phyloP scores from a whole-genome alignment of 2,888 invertebrate species.

The Erebia aethiops region DNA sequence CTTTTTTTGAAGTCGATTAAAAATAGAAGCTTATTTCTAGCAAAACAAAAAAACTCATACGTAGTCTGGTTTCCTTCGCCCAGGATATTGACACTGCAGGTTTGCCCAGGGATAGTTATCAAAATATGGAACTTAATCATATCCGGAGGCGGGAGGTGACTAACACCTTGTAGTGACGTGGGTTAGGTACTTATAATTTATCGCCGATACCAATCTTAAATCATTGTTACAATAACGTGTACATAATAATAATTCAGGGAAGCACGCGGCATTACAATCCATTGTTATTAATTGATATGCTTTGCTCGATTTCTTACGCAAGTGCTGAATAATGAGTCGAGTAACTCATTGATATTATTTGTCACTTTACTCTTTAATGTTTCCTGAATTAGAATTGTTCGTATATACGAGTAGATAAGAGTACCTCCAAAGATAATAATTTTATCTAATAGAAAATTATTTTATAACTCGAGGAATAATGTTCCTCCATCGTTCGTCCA shows the following conservation, averaged over 20 bases:
- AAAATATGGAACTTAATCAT: not conserved
- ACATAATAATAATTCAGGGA: conserved; percentile 8
- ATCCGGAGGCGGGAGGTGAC: not conserved
- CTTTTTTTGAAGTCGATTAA: no score
- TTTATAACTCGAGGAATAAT: no score
- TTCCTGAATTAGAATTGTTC: not conserved
- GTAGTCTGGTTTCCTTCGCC: no score
- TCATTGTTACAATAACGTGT: conserved; percentile 9
- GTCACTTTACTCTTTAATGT: not conserved
- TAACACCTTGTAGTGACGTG: not conserved
- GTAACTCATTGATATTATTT: not conserved
- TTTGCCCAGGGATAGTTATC: no score
- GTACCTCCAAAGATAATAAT: not conserved
- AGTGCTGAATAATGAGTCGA: conserved; percentile 19
- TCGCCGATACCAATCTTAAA: not conserved
- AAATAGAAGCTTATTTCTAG: no score
- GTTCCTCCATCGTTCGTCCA: no score
- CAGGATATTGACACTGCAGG: no score
- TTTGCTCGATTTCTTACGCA: conserved; percentile 22
- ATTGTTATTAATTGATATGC: conserved; percentile 26
- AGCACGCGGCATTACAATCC: conserved; percentile 2
- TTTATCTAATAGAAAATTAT: no score
- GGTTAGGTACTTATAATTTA: not conserved
- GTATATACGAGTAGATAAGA: no score
- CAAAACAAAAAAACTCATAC: no score